Evolutionary conservation across 2,888 invertebrate genomes (phyloP), one percentile per base, ranked within the genome.

Genomic region (Cephus rjabovi): DNA sequence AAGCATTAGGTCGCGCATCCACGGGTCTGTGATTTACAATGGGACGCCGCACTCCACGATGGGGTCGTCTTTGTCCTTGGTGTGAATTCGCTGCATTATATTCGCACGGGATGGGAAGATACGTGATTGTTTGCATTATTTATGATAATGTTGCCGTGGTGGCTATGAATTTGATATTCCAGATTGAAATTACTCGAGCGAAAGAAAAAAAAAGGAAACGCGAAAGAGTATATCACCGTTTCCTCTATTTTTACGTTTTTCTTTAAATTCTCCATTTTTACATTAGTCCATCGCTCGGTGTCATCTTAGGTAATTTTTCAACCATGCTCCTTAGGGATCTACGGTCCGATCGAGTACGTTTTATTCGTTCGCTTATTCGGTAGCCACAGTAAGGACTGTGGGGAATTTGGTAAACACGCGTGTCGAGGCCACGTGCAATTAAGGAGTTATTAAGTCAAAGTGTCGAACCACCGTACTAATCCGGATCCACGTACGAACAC

Each of bases 71-170:
- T 89, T 89, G 87, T 89, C 87, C 86, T 86, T 84, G 86, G 83
- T 85, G 82, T 83, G 84, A 86, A 86, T 86, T 85, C 87, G 81
- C 79, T 79, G 82, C 80, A 79, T 83, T 81, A 80, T 76, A 76
- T 69, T 78, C 75, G 74, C 76, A 80, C 77, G 77, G 80, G 80
- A 81, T 80, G 81, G 79, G 78, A 74, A 74, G 35, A 74, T 81
- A 78, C 82, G 82, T 85, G 87, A 90, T 89, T 88, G 86, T 88
- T 89, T 87, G 84, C 84, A 86, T 90, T 90, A 90, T 90, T 90
- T 90, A 90, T 87, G 88, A 85, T 87, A 86, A 88, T 86, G 86
- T 78, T 37, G 77, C 79, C 75, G 75, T 34, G 74, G 69, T 74
- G 33, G 74, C 73, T 77, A 82, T 79, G 80, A 79, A 78, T 78